A percentile compares a stretch with the other conserved stretches of the same genome.
Evolutionary conservation across 2,888 invertebrate genomes (phyloP).

Genomic region (Pegoplata infirma): DNA sequence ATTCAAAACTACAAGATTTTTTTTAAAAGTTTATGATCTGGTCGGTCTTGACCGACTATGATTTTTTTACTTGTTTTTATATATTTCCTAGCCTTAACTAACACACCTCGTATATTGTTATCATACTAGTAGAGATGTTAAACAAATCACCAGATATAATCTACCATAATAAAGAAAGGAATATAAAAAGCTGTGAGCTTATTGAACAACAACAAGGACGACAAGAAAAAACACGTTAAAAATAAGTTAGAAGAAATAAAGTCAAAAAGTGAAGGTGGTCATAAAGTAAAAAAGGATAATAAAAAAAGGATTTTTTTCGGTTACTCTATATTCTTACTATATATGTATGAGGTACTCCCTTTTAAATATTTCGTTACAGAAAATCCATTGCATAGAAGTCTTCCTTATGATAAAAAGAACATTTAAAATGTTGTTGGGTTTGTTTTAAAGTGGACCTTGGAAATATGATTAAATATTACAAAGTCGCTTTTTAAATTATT

Average conservation of each 20-base stretch:
- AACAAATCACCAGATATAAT: constrained; percentile 1
- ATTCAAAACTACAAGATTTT: no score
- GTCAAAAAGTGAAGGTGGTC: constrained; percentile 3
- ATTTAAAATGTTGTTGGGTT: no score
- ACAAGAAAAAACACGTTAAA: background rate
- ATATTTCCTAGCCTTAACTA: no score
- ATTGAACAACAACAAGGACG: background rate
- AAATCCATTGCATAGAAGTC: no score
- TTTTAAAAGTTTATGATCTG: no score
- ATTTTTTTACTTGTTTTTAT: background rate
- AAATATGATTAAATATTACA: no score
- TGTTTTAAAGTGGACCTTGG: no score
- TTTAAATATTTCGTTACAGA: no score
- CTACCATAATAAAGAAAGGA: background rate
- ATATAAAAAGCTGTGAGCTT: background rate
- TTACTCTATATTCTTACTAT: background rate
- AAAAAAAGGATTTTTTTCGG: background rate
- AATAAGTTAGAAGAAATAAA: constrained; percentile 6
- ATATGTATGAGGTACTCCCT: no score
- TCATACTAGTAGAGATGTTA: background rate
- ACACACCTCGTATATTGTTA: background rate
- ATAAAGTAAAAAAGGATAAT: constrained; percentile 23
- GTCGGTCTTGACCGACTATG: no score
- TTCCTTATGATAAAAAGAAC: no score
- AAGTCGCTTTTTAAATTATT: no score